A percentile compares a stretch with the other conserved stretches of the same genome.
phyloP scores from a whole-genome alignment of 2,113 vertebrate species.

The Calidris pugnax region DNA sequence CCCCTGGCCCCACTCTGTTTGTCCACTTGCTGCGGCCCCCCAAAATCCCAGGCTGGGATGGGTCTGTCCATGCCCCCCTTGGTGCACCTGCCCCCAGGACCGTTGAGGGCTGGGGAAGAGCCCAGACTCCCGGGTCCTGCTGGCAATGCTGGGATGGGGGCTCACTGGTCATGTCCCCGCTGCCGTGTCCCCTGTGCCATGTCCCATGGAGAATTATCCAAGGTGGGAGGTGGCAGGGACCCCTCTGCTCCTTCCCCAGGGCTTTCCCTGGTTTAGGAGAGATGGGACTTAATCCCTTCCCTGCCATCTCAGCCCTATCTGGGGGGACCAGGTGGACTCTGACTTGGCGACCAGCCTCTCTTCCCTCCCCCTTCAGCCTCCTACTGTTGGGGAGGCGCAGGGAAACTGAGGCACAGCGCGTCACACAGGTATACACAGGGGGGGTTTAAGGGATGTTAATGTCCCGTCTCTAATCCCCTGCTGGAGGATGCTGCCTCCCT shows the following conservation, averaged over 20 bases:
- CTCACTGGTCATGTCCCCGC: not conserved
- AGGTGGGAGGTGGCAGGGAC: not conserved
- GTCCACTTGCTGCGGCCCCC: not conserved
- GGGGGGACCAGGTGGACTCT: not conserved
- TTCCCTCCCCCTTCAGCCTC: not conserved
- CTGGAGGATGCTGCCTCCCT: not conserved
- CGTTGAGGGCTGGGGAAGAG: not conserved
- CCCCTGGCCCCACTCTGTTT: not conserved
- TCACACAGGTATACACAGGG: fast-evolving
- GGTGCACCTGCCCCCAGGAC: not conserved
- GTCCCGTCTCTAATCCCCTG: not conserved
- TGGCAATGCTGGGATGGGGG: not conserved
- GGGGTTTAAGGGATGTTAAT: not conserved
- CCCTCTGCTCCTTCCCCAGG: not conserved
- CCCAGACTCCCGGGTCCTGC: not conserved
- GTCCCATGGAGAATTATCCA: not conserved
- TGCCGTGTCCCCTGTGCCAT: fast-evolving
- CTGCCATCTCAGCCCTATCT: fast-evolving
- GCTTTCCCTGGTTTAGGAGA: not conserved
- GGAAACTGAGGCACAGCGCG: not conserved
- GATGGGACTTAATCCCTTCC: not conserved
- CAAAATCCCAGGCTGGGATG: not conserved
- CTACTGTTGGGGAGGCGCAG: not conserved
- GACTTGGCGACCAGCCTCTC: not conserved
- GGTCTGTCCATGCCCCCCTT: not conserved